These are phyloP conservation scores for Diaphora mendica DNA, from an alignment of 2,888 invertebrate species.

Conservation along the genomic window DNA sequence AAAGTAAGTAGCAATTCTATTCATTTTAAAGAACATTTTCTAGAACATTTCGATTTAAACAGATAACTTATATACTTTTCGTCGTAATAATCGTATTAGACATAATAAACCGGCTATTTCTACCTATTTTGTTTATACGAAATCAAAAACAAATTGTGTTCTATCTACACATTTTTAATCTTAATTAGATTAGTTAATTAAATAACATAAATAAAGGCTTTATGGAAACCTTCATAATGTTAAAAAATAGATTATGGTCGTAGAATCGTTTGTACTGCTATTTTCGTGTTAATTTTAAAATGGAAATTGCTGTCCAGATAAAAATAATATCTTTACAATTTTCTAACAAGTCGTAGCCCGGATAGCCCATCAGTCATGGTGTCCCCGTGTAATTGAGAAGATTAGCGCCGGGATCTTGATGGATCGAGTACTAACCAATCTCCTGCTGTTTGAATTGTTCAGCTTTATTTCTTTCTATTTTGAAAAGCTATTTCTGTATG, in stretches of 20 bases:
- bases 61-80: not conserved
- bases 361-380: constrained; percentile 44
- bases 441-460: constrained; percentile 29
- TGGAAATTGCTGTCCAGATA: not conserved
- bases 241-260: not conserved
- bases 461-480: constrained; percentile 33
- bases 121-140: not conserved
- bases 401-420: constrained; percentile 33
- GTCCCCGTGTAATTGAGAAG: constrained; percentile 44
- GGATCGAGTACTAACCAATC: constrained; percentile 34
- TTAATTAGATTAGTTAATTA: no score
- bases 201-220: no score
- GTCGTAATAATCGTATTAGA: not conserved
- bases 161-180: not conserved
- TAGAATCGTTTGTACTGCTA: not conserved
- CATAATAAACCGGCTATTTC: no score
- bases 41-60: not conserved
- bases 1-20: no score
- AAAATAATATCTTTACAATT: not conserved
- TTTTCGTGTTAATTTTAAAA: no score
- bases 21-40: no score
- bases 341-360: constrained; percentile 23
- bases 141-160: not conserved
- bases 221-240: no score
- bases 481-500: not conserved